These are phyloP conservation scores for Sebastes elongatus DNA, from an alignment of 2,797 vertebrate genomes.

Conservation along the genomic window DNA sequence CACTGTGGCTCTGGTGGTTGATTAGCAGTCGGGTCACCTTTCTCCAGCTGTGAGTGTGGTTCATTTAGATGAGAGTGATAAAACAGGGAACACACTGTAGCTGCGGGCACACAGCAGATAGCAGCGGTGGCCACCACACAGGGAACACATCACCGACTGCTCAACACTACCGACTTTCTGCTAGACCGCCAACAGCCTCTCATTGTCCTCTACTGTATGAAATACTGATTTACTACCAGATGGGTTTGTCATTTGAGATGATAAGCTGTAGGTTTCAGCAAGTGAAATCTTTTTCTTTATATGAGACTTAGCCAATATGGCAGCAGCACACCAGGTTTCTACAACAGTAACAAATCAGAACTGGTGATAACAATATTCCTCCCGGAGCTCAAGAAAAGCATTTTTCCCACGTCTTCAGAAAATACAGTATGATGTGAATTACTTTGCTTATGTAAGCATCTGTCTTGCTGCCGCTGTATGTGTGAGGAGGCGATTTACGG, in stretches of 20 bases:
- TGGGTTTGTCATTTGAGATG: conserved; percentile 16
- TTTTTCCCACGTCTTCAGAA: neutral
- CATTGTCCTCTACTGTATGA: conserved; percentile 32
- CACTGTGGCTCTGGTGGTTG: conserved; percentile 56
- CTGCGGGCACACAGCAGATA: conserved; percentile 69
- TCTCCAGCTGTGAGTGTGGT: conserved; percentile 77
- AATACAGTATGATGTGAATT: neutral
- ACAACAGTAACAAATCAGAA: neutral
- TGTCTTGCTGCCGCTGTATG: neutral
- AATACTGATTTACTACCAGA: conserved; percentile 2
- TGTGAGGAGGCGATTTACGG: conserved; percentile 8
- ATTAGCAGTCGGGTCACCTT: conserved; percentile 81
- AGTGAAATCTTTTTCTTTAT: neutral
- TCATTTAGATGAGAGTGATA: conserved; percentile 78
- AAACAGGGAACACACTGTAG: conserved; percentile 74
- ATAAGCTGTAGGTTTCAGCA: conserved; percentile 20
- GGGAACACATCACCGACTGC: conserved; percentile 40
- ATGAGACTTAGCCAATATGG: neutral
- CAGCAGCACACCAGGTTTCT: neutral
- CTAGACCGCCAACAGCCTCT: conserved; percentile 6
- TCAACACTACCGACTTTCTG: conserved; percentile 38
- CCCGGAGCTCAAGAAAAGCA: neutral
- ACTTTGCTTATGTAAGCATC: conserved; percentile 17
- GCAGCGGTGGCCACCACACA: conserved; percentile 50
- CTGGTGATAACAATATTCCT: neutral